phyloP scores from a whole-genome alignment of 1,140 invertebrate genomes.

The Aphis craccivora region DNA sequence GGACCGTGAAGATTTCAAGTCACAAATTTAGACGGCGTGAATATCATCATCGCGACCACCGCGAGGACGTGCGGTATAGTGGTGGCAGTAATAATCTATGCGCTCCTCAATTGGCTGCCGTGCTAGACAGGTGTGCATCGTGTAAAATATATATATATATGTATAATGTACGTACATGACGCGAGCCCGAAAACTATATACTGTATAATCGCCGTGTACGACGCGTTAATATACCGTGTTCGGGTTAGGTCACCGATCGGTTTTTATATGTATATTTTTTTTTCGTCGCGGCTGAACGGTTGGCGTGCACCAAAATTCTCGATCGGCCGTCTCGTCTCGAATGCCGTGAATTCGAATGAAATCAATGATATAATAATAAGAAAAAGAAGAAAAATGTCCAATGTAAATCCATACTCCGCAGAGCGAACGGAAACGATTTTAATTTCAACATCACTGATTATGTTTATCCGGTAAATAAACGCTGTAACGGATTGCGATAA shows the following conservation, averaged over 20 bases:
- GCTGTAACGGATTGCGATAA: not conserved
- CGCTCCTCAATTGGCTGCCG: conserved; percentile 5
- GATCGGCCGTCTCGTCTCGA: not conserved
- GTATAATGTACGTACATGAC: not conserved
- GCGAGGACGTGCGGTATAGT: conserved; percentile 5
- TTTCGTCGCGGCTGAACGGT: conserved; percentile 34
- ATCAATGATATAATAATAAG: not conserved
- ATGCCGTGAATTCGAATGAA: not conserved
- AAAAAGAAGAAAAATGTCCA: not conserved
- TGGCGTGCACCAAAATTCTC: conserved; percentile 1
- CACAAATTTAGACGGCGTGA: conserved; percentile 16
- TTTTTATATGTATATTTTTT: conserved; percentile 16
- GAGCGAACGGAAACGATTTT: not conserved
- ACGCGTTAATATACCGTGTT: not conserved
- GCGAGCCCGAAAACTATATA: conserved; percentile 25
- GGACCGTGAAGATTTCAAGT: conserved; percentile 49
- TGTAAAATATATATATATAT: not conserved
- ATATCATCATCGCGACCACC: conserved; percentile 27
- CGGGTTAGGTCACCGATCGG: not conserved
- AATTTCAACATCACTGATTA: not conserved
- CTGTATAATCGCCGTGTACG: not conserved
- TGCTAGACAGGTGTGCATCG: not conserved
- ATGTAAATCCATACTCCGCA: not conserved
- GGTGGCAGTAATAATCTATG: not conserved
- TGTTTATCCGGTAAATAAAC: conserved; percentile 30